Evolutionary conservation across 1,140 invertebrate genomes (phyloP).

Genomic region (Triops cancriformis): DNA sequence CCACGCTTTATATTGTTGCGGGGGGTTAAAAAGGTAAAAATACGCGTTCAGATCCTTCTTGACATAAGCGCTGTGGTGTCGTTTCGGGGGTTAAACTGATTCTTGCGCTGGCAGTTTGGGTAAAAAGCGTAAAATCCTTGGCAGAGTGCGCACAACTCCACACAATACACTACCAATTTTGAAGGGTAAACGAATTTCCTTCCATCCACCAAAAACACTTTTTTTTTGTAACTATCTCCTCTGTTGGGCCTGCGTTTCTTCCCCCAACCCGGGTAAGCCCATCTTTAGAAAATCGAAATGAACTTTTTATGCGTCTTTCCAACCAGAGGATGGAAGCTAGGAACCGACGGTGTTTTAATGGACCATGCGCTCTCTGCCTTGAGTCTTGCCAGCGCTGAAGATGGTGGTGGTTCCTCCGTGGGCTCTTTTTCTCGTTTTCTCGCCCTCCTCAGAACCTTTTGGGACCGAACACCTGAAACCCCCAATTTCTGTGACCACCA

Average conservation of each 20-base stretch:
- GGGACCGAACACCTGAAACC: slow-evolving; percentile 8
- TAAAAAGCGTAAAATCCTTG: slow-evolving; percentile 4
- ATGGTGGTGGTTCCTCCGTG: background rate
- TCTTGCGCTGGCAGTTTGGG: background rate
- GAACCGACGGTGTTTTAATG: background rate
- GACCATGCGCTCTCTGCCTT: background rate
- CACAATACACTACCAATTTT: background rate
- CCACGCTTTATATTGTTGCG: too few relatives aligned
- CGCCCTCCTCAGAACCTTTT: background rate
- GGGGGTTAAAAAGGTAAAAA: background rate
- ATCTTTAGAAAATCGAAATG: too few relatives aligned
- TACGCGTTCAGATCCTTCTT: background rate
- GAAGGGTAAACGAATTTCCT: background rate
- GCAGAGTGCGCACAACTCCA: background rate
- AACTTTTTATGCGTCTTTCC: too few relatives aligned
- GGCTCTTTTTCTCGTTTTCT: background rate
- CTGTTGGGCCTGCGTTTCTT: background rate
- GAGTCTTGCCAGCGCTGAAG: background rate
- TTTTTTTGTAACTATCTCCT: background rate
- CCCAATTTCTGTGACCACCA: background rate
- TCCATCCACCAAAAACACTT: background rate
- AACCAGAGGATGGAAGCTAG: background rate
- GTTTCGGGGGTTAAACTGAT: background rate
- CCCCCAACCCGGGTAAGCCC: too few relatives aligned
- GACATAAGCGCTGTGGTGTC: background rate